Base-by-base conservation (phyloP, 2,113 vertebrate species). In the Castor canadensis region DNA sequence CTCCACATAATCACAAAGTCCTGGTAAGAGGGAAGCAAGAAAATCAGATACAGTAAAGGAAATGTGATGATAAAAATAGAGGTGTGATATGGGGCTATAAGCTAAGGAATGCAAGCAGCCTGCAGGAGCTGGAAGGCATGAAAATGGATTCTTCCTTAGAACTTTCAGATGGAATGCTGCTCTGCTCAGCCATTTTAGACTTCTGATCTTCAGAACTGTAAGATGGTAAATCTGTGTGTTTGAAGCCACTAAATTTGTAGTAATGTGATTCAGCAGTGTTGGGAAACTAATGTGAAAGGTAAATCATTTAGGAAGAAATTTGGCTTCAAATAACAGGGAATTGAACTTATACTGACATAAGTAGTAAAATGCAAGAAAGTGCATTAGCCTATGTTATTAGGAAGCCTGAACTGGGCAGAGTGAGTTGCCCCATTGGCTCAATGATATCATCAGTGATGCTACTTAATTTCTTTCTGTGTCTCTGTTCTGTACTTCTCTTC, bases 401-500 rank as follows among this genome's bases (percentile, higher is more conserved):
- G 30, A 92, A 58, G 16, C 49, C 43, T 83, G n/a, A 28, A 26
- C 47, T 7, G 66, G 17, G 10, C 52, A n/a, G 32, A 69, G 16
- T 17, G 24, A 19, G 52, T 35, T 79, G 2, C 67, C 93, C 3
- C 22, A 5, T 28, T 75, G 60, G 22, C 69, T 79, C 49, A 40
- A 16, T 82, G 30, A 8, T 52, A 43, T 45, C 81, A 81, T 32
- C n/a, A 64, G 11, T 35, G n/a, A 72, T 62, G 22, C 22, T 52
- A 30, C 62, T 79, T 79, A 32, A 86, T 79, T 80, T 71, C 62
- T 81, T 71, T 82, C 67, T 77, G 24, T 64, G 32, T 83, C 54
- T 87, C 69, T 89, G 32, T 32, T 90, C 47, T 71, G 17, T 60
- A 47, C 95, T 92, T 92, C 72, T 86, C 4, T 60, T 83, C 49